Evolutionary conservation across 2,113 vertebrate genomes (phyloP).

Genomic region (human (Homo sapiens)): DNA sequence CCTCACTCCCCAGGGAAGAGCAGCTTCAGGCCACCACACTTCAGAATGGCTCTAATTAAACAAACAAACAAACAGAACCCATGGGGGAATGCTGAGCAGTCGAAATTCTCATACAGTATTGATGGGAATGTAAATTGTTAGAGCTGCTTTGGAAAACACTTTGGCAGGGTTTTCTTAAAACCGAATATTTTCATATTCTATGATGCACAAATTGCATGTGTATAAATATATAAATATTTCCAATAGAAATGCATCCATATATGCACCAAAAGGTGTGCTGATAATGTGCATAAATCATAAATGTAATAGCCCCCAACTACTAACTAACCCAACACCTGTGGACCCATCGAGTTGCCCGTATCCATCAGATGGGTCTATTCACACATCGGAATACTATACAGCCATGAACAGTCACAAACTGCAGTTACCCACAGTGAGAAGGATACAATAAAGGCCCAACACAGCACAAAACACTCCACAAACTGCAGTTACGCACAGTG

Average conservation of each 20-base stretch:
- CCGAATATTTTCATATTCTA: rapidly evolving
- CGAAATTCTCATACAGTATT: rapidly evolving
- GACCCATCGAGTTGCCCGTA: neutral
- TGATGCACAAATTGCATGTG: rapidly evolving
- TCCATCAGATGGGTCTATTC: rapidly evolving
- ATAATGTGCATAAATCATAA: rapidly evolving
- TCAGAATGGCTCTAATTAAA: too few relatives aligned
- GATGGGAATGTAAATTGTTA: rapidly evolving
- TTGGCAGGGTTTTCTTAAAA: rapidly evolving
- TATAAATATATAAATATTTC: rapidly evolving
- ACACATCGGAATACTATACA: rapidly evolving
- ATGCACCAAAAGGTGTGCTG: rapidly evolving
- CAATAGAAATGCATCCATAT: rapidly evolving
- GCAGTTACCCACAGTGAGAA: neutral
- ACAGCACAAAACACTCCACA: too few relatives aligned
- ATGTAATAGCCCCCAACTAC: rapidly evolving
- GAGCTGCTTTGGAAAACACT: rapidly evolving
- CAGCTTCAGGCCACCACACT: too few relatives aligned
- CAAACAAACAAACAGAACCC: too few relatives aligned
- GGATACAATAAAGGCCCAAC: too few relatives aligned
- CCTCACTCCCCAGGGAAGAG: too few relatives aligned
- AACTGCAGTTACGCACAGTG: too few relatives aligned
- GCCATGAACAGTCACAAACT: rapidly evolving
- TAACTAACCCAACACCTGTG: rapidly evolving
- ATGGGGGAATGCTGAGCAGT: too few relatives aligned